phyloP scores from a whole-genome alignment of 2,113 vertebrate genomes.

The Mixornis gularis region DNA sequence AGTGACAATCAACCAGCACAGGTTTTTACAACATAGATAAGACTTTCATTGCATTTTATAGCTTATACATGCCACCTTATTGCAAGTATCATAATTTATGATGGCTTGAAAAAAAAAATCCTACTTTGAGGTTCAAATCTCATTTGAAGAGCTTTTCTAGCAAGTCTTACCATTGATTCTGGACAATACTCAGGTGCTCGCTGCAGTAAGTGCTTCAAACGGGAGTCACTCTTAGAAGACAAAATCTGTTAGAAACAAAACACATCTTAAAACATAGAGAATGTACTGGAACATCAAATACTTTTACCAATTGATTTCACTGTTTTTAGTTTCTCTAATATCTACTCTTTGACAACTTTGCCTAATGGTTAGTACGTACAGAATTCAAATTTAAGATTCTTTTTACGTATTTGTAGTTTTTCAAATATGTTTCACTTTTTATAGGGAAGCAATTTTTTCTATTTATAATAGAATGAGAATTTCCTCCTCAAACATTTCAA shows the following conservation, averaged over 20 bases:
- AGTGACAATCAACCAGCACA: not conserved
- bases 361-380: not conserved
- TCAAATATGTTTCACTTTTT: not conserved
- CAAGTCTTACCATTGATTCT: constrained; percentile 79
- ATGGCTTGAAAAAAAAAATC: not conserved
- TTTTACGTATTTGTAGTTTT: not conserved
- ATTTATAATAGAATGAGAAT: not conserved
- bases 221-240: constrained; percentile 94
- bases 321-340: not conserved
- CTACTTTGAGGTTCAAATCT: not conserved
- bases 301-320: not conserved
- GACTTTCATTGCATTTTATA: not conserved
- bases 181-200: constrained; percentile 93
- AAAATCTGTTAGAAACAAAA: constrained; percentile 78
- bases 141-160: not conserved
- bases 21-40: not conserved
- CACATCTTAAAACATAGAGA: not conserved
- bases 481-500: not conserved
- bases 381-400: not conserved
- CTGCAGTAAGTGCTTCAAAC: constrained; percentile 88
- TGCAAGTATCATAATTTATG: not conserved
- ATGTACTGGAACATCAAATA: not conserved
- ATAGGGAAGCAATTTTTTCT: not conserved
- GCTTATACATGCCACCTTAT: not conserved
- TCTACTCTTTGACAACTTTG: not conserved